Conservation (phyloP, 2,113 vertebrate genomes). For the Lichenostomus cassidix region DNA sequence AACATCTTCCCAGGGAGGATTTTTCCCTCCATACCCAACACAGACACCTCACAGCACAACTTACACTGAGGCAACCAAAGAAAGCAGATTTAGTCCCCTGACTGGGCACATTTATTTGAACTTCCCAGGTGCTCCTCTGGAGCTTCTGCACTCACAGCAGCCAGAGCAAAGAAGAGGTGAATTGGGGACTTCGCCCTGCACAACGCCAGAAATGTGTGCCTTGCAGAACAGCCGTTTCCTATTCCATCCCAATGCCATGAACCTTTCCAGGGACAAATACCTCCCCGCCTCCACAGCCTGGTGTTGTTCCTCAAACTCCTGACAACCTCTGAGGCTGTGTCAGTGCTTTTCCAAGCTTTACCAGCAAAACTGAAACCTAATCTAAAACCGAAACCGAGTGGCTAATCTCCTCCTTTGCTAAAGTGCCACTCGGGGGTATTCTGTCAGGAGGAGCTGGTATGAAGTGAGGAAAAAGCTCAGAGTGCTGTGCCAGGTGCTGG, state of each 20-base stretch:
- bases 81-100: not conserved
- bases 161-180: not conserved
- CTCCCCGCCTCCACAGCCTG: not conserved
- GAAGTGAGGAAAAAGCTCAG: not conserved
- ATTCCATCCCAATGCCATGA: not conserved
- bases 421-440: not conserved
- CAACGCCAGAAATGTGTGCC: not conserved
- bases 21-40: rapidly evolving
- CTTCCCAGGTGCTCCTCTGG: not conserved
- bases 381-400: not conserved
- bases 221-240: not conserved
- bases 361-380: not conserved
- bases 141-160: not conserved
- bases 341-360: not conserved
- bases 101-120: not conserved
- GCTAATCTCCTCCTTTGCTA: not conserved
- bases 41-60: not conserved
- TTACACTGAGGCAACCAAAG: not conserved
- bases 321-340: not conserved
- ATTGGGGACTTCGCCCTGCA: not conserved
- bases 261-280: not conserved
- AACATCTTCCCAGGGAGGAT: not conserved
- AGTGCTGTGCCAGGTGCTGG: not conserved
- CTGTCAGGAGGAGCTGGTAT: not conserved
- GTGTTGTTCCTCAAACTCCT: not conserved